Conservation (phyloP, 2,113 vertebrate species). For the Myrmecobius fasciatus region DNA sequence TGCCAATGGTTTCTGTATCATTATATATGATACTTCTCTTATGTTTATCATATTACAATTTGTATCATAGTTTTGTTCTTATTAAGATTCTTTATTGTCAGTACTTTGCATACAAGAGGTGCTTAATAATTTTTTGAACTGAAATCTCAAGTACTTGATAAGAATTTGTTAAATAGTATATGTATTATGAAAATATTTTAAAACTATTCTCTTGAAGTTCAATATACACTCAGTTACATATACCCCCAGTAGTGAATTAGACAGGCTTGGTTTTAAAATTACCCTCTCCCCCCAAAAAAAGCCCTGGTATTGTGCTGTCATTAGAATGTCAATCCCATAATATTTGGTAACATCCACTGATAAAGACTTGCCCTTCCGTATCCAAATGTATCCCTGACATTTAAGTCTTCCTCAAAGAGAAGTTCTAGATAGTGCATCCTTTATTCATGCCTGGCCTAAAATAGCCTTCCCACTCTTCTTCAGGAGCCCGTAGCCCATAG, state of each 20-base stretch:
- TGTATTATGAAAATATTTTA: neutral
- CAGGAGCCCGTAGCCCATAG: neutral
- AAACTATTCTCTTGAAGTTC: conserved; percentile 50
- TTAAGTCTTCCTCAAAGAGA: conserved; percentile 26
- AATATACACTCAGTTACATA: neutral
- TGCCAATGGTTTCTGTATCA: neutral
- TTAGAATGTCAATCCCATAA: conserved; percentile 55
- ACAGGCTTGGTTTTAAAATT: conserved; percentile 49
- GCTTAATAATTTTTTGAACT: neutral
- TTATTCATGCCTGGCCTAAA: conserved; percentile 26
- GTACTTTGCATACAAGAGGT: neutral
- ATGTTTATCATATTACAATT: neutral
- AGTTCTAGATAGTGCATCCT: conserved; percentile 44
- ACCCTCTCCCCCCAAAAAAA: conserved; percentile 46
- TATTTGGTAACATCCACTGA: conserved; percentile 41
- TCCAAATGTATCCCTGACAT: conserved; percentile 34
- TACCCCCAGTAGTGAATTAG: conserved; percentile 53
- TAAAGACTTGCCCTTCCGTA: conserved; percentile 43
- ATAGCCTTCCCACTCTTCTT: conserved; percentile 21
- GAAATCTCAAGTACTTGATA: neutral
- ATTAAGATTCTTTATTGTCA: neutral
- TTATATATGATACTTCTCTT: neutral
- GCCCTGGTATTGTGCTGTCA: neutral
- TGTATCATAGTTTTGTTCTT: neutral
- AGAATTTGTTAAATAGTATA: neutral